Evolutionary conservation across 2,888 invertebrate species (phyloP), one percentile per base, ranked within the genome.

Genomic region (Brassicogethes aeneus): DNA sequence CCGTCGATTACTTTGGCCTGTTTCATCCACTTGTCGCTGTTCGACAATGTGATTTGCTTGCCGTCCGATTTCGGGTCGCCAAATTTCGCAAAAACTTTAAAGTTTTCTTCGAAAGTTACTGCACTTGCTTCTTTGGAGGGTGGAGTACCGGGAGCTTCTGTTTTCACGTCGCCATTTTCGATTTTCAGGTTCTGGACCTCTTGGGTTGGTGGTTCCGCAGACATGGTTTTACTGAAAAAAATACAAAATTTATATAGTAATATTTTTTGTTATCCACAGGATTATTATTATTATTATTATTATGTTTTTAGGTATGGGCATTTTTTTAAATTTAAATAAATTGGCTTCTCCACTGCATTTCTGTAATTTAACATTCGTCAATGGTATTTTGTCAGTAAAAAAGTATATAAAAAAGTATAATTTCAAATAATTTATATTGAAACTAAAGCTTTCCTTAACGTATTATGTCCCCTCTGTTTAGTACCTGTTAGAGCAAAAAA

Each of bases 21-120:
- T 59, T 91, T 92, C 88, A 92, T 89, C 92, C 92, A 92, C 68
- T 92, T 92, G 68, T 92, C 92, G 60, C 89, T 89, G 66, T 92
- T 91, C 5, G 89, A 88, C 7, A 92, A 73, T 0, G 90, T 90
- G 47, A 92, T 86, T 39, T 77, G 74, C 65, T 85, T 88, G 1
- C 92, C 92, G 61, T 90, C 90, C 23, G 88, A 88, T 64, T 90
- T 90, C 3, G 77, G 76, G 63, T 92, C 91, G 1, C 92, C 92
- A 63, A 92, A 92, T 70, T 90, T 89, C 2, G 87, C 84, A 64
- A 91, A 93, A 1, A 82, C 77, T 63, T 83, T 85, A 65, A 91
- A 91, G 40, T 78, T 78, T 42, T 82, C 82, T 67, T 79, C 74
- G 42, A 82, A 77, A 32, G 69, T 49, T 12, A 46, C 48, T 5